phyloP scores from a whole-genome alignment of 2,113 vertebrate genomes.

The Triplophysa tibetana region DNA sequence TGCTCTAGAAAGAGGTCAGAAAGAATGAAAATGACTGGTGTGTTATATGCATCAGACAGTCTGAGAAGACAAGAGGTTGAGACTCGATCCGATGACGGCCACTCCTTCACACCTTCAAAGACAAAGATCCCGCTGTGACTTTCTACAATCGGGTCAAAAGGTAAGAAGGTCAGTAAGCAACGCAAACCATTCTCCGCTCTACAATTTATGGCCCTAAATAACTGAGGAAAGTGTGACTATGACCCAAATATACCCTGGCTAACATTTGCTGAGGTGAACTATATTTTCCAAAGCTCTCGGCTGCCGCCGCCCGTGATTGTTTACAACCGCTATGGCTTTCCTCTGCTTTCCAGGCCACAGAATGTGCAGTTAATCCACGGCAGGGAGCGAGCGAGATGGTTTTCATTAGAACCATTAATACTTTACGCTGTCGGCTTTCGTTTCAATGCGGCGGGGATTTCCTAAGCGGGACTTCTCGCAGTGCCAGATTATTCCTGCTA shows the following conservation, averaged over 20 bases:
- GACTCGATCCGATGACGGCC: background rate
- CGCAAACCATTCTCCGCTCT: background rate
- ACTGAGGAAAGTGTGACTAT: slow-evolving; percentile 34
- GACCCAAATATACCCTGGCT: slow-evolving; percentile 10
- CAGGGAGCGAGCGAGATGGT: slow-evolving; percentile 39
- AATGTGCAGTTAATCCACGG: slow-evolving; percentile 38
- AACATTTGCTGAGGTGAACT: slow-evolving; percentile 18
- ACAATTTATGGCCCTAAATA: background rate
- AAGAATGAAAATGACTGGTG: background rate
- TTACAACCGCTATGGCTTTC: slow-evolving; percentile 41
- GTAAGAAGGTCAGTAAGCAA: background rate
- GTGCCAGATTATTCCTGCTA: background rate
- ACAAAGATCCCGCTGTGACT: background rate
- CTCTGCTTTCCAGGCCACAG: slow-evolving; percentile 9
- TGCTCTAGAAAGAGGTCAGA: too few relatives aligned
- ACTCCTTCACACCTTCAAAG: background rate
- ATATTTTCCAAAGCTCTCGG: slow-evolving; percentile 31
- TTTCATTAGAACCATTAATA: slow-evolving; percentile 57
- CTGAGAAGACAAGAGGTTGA: background rate
- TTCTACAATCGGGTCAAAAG: background rate
- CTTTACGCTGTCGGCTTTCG: slow-evolving; percentile 43
- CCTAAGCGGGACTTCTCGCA: slow-evolving; percentile 36
- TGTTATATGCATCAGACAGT: background rate
- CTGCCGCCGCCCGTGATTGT: slow-evolving; percentile 22
- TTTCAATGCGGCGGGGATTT: slow-evolving; percentile 34